Conservation (phyloP, 2,888 invertebrate genomes). For the Itoplectis maculator region DNA sequence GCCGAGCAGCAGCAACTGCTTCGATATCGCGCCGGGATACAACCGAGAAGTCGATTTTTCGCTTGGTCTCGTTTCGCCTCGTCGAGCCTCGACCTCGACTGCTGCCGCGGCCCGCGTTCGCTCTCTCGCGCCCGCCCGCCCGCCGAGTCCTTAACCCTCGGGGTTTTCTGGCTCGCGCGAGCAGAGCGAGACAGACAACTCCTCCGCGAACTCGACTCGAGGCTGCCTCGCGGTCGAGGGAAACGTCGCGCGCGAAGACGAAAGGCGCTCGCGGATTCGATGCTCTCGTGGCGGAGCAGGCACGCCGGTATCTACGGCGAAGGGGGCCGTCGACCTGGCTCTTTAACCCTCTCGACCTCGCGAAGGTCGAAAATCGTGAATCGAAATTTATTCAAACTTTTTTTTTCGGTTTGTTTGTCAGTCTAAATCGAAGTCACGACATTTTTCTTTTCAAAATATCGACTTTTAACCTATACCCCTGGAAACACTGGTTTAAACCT, state of each 20-base stretch:
- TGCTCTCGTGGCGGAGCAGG: background rate
- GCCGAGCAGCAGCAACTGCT: slow-evolving; percentile 5
- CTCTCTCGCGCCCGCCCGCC: slow-evolving; percentile 8
- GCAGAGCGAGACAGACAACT: background rate
- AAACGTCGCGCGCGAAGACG: slow-evolving; percentile 1
- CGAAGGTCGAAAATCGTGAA: too few species aligned
- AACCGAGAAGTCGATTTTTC: slow-evolving; percentile 58
- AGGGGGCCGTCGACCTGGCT: too few species aligned
- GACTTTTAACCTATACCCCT: too few species aligned
- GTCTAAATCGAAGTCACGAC: too few species aligned
- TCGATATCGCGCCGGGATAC: slow-evolving; percentile 38
- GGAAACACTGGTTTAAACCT: too few species aligned
- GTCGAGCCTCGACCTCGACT: slow-evolving; percentile 51
- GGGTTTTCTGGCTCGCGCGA: background rate
- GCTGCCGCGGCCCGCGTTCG: slow-evolving; percentile 20
- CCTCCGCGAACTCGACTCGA: slow-evolving; percentile 5
- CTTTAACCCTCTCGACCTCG: too few species aligned
- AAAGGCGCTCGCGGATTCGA: background rate
- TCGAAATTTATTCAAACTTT: too few species aligned
- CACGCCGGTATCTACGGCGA: too few species aligned
- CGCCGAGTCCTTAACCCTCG: slow-evolving; percentile 32
- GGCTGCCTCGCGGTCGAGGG: slow-evolving; percentile 30
- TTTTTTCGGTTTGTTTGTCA: too few species aligned
- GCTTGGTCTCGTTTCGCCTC: slow-evolving; percentile 48
- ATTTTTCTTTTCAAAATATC: too few species aligned